Percentiles rank a stretch among this genome's conserved stretches.
These are phyloP conservation scores for Gambusia affinis DNA, from an alignment of 2,113 vertebrate species.

Conservation along the genomic window DNA sequence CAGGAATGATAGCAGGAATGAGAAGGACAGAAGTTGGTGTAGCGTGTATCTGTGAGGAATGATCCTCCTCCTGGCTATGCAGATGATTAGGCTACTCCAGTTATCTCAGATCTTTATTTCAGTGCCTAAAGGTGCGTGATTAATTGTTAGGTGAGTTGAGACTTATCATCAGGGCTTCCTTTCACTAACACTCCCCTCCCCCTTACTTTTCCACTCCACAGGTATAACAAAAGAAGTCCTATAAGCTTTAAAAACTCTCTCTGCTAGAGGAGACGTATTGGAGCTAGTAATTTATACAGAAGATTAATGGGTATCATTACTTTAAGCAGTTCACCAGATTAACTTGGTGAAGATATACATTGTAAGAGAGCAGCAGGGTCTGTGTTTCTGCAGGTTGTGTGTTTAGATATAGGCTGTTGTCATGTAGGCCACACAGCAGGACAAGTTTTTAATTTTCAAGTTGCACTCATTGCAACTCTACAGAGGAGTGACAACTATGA, in stretches of 20 bases:
- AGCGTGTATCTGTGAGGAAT: constrained; percentile 60
- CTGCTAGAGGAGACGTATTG: constrained; percentile 42
- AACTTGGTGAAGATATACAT: constrained; percentile 45
- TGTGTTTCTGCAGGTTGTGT: constrained; percentile 10
- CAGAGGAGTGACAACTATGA: constrained; percentile 20
- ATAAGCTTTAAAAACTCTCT: constrained; percentile 49
- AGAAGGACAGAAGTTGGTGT: constrained; percentile 54
- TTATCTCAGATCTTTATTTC: constrained; percentile 79
- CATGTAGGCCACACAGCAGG: background rate
- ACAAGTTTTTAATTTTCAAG: constrained; percentile 23
- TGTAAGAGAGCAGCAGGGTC: constrained; percentile 6
- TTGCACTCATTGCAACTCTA: constrained; percentile 7
- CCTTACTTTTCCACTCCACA: constrained; percentile 69
- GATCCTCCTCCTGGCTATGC: constrained; percentile 68
- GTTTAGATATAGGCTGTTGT: constrained; percentile 15
- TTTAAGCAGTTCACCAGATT: constrained; percentile 56
- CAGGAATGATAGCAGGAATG: constrained; percentile 1
- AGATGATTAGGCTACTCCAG: constrained; percentile 75
- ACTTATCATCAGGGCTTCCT: constrained; percentile 53
- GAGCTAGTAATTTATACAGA: constrained; percentile 66
- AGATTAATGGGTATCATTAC: constrained; percentile 72
- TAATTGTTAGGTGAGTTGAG: constrained; percentile 80
- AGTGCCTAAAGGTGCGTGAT: constrained; percentile 76
- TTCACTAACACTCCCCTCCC: constrained; percentile 50
- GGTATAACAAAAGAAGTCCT: constrained; percentile 78